Percentiles rank a stretch among this genome's conserved stretches.
Conservation (phyloP, 2,888 invertebrate species). For the Drosophila nigritarsus region DNA sequence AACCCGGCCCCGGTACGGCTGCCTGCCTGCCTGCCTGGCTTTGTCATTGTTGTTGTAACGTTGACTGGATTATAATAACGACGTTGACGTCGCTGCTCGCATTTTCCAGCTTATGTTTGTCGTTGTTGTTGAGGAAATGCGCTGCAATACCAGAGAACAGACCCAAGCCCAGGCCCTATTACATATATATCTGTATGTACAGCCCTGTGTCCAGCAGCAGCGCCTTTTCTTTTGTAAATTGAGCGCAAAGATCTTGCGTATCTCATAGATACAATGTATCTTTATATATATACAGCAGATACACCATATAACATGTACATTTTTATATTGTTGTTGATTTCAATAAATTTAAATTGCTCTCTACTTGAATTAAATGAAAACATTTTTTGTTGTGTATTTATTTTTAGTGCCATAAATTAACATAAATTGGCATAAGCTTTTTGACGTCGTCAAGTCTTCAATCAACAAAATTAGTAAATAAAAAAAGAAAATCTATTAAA, state of each 20-base stretch:
- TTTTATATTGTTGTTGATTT: conserved; percentile 49
- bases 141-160: conserved; percentile 41
- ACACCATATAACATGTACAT: conserved; percentile 3
- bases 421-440: conserved; percentile 76
- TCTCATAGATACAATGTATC: conserved; percentile 49
- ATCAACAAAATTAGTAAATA: conserved; percentile 10
- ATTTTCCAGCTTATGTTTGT: conserved; percentile 70
- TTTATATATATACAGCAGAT: conserved; percentile 5
- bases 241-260: conserved; percentile 62
- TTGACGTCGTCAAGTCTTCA: conserved; percentile 27
- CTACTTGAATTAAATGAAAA: conserved; percentile 78
- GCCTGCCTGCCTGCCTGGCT: conserved; percentile 23
- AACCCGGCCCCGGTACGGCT: conserved; percentile 43
- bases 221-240: conserved; percentile 54
- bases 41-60: conserved; percentile 42
- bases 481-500: conserved; percentile 8
- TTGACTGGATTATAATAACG: conserved; percentile 78
- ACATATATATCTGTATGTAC: conserved; percentile 19
- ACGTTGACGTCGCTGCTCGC: conserved; percentile 51
- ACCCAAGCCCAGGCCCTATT: conserved; percentile 44
- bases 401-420: conserved; percentile 76
- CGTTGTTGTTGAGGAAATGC: conserved; percentile 65
- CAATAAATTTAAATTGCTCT: conserved; percentile 79
- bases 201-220: conserved; percentile 47
- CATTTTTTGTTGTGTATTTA: conserved; percentile 65